Conservation (phyloP, 2,888 invertebrate genomes). For the Rutpela maculata region DNA sequence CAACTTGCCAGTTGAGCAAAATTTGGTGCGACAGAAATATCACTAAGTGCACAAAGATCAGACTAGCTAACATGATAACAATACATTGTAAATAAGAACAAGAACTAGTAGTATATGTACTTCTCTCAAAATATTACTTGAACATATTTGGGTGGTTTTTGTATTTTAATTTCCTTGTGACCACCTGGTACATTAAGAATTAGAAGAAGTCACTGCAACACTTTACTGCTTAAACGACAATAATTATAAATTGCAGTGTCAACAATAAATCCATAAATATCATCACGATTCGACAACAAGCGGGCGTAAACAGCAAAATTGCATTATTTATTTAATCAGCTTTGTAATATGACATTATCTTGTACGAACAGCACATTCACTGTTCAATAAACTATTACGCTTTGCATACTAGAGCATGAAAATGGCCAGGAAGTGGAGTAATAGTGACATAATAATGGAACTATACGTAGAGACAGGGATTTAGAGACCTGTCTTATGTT, state of each 20-base stretch:
- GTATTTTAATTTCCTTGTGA: not conserved
- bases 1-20: too few relatives aligned
- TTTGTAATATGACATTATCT: constrained; percentile 10
- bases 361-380: constrained; percentile 49
- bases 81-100: too few relatives aligned
- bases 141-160: too few relatives aligned
- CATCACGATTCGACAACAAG: not conserved
- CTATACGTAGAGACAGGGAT: constrained; percentile 26
- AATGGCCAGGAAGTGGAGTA: constrained; percentile 54
- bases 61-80: too few relatives aligned
- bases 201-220: not conserved
- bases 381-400: constrained; percentile 44
- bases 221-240: not conserved
- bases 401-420: constrained; percentile 53
- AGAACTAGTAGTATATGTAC: too few relatives aligned
- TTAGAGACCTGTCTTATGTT: constrained; percentile 23
- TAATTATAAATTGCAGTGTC: constrained; percentile 7
- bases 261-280: constrained; percentile 4
- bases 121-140: too few relatives aligned
- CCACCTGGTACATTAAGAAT: not conserved
- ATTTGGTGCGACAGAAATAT: too few relatives aligned
- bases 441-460: constrained; percentile 52
- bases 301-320: constrained; percentile 23
- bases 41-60: too few relatives aligned
- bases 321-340: constrained; percentile 26